These are phyloP conservation scores for Erebia ligea DNA, from an alignment of 2,888 invertebrate genomes.

Conservation along the genomic window DNA sequence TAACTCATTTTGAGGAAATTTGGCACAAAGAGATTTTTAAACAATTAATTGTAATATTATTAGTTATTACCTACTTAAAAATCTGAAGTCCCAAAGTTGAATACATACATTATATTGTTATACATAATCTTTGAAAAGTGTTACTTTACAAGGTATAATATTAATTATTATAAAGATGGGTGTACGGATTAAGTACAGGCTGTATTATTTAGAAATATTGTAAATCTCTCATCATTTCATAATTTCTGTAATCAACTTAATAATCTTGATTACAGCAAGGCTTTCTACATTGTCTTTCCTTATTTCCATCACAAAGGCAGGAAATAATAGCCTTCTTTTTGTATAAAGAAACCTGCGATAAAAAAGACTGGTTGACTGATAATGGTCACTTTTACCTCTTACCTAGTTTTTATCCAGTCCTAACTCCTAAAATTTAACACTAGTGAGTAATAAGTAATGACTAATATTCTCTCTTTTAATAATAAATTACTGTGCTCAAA, in stretches of 20 bases:
- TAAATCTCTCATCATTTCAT: neutral
- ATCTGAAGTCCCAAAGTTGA: too few species aligned
- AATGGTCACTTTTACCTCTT: neutral
- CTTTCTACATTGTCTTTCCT: conserved; percentile 1
- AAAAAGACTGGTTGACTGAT: neutral
- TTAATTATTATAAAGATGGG: too few species aligned
- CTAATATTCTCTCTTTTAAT: neutral
- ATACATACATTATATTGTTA: too few species aligned
- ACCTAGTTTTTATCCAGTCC: neutral
- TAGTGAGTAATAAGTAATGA: neutral
- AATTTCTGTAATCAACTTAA: neutral
- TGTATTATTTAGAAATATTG: neutral
- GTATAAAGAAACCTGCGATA: neutral
- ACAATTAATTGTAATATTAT: too few species aligned
- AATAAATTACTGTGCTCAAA: too few species aligned
- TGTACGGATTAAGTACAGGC: neutral
- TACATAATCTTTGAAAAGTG: too few species aligned
- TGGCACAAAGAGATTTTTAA: too few species aligned
- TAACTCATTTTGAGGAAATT: too few species aligned
- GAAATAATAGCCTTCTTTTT: conserved; percentile 11
- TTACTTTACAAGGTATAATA: too few species aligned
- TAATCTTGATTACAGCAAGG: conserved; percentile 3
- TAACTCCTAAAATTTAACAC: too few species aligned
- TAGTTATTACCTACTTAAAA: too few species aligned
- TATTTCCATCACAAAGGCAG: conserved; percentile 11